These are phyloP conservation scores for Tragelaphus buxtoni DNA, from an alignment of 2,113 vertebrate species.

Conservation along the genomic window DNA sequence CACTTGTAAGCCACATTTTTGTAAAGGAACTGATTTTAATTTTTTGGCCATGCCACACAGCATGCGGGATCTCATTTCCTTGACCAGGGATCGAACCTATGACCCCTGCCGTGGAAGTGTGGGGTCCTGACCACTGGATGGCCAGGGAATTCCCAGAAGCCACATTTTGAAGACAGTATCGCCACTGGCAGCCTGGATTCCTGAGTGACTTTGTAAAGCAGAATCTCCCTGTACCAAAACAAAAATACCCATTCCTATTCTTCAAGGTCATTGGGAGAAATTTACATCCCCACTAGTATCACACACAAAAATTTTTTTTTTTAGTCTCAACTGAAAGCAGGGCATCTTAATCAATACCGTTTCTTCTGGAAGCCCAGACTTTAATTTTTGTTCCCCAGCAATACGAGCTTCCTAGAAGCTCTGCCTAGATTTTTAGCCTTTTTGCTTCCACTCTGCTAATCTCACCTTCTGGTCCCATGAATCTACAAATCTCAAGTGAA, in stretches of 20 bases:
- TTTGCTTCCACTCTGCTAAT: not conserved
- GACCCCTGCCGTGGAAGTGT: not conserved
- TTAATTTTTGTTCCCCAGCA: not conserved
- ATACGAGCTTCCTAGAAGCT: not conserved
- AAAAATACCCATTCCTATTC: not conserved
- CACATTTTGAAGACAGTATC: not conserved
- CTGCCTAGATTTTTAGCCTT: not conserved
- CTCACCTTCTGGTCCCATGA: not conserved
- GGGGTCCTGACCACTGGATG: not conserved
- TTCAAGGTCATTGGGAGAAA: not conserved
- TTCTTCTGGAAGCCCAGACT: not conserved
- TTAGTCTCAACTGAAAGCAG: not conserved
- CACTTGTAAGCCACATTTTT: not conserved
- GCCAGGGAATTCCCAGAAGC: not conserved
- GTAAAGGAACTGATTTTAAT: not conserved
- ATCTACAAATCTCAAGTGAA: not conserved
- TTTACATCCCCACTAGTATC: not conserved
- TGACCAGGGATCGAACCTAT: no score
- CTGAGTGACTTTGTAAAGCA: not conserved
- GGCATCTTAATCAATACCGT: not conserved
- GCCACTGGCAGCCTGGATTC: not conserved
- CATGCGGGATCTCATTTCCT: not conserved
- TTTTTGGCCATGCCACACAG: not conserved
- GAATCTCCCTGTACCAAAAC: not conserved
- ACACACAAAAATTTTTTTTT: no score